Evolutionary conservation across 2,888 invertebrate genomes (phyloP).

Genomic region (Griposia aprilina): DNA sequence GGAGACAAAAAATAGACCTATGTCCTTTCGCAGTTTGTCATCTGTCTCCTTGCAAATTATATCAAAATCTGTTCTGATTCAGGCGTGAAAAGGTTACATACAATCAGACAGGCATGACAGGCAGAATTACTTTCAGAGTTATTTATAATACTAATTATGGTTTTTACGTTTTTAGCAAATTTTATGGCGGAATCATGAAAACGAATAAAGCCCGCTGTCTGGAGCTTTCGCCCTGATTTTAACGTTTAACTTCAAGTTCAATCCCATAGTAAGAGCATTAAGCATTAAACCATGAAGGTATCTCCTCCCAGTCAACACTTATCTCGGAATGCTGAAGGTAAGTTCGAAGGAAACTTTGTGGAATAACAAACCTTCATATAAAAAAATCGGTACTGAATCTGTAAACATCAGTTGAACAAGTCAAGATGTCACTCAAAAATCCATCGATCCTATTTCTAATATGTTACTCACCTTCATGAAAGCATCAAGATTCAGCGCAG

Average conservation of each 20-base stretch:
- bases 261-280: not conserved
- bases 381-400: not conserved
- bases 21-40: too few relatives aligned
- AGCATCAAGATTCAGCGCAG: constrained; percentile 92
- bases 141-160: not conserved
- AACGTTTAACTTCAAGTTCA: not conserved
- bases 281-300: not conserved
- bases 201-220: not conserved
- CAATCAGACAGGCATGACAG: too few relatives aligned
- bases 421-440: not conserved
- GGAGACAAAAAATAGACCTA: too few relatives aligned
- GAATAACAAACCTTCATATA: not conserved
- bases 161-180: not conserved
- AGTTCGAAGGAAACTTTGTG: not conserved
- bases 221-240: not conserved
- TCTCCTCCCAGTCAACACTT: not conserved
- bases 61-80: too few relatives aligned
- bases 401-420: not conserved
- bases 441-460: not conserved
- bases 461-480: constrained; percentile 83
- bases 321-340: not conserved
- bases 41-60: too few relatives aligned
- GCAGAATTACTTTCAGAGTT: too few relatives aligned
- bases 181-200: not conserved
- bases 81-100: not conserved